Conservation (phyloP, 2,888 invertebrate genomes). For the Drosophila nigritarsus region DNA sequence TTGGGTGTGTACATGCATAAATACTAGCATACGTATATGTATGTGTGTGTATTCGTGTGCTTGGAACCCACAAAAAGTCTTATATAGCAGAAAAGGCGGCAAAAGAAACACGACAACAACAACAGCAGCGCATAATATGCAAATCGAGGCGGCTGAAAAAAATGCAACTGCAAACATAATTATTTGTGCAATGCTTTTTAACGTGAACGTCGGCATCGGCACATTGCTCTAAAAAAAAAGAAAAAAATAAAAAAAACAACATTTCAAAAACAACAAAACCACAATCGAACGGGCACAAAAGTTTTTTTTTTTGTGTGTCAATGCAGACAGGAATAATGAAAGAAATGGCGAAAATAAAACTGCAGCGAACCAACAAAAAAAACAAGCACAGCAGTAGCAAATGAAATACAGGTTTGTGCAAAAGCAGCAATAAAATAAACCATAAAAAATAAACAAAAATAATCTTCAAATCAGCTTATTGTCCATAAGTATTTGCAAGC, state of each 20-base stretch:
- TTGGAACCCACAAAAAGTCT: constrained; percentile 60
- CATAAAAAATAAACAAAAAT: constrained; percentile 20
- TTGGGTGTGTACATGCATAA: constrained; percentile 4
- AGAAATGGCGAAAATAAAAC: constrained; percentile 53
- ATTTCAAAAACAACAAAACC: constrained; percentile 36
- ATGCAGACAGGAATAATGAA: constrained; percentile 51
- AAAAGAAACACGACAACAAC: constrained; percentile 52
- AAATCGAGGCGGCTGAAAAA: constrained; percentile 55
- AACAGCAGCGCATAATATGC: constrained; percentile 34
- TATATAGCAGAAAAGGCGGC: constrained; percentile 76
- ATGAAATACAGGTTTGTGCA: constrained; percentile 75
- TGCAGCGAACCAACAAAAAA: constrained; percentile 49
- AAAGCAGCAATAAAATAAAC: constrained; percentile 47
- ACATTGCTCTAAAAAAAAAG: constrained; percentile 54
- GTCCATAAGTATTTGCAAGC: constrained; percentile 5
- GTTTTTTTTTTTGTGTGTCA: constrained; percentile 60
- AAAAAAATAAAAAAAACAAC: constrained; percentile 21
- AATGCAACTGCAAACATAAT: constrained; percentile 77
- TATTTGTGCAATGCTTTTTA: constrained; percentile 71
- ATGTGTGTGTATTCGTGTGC: constrained; percentile 36
- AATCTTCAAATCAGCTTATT: constrained; percentile 51
- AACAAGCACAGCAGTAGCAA: constrained; percentile 35
- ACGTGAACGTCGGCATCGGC: constrained; percentile 52
- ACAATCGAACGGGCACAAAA: constrained; percentile 41
- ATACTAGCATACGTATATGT: constrained; percentile 9